These are phyloP conservation scores for Engystomops pustulosus DNA, from an alignment of 2,113 vertebrate species.

Conservation along the genomic window DNA sequence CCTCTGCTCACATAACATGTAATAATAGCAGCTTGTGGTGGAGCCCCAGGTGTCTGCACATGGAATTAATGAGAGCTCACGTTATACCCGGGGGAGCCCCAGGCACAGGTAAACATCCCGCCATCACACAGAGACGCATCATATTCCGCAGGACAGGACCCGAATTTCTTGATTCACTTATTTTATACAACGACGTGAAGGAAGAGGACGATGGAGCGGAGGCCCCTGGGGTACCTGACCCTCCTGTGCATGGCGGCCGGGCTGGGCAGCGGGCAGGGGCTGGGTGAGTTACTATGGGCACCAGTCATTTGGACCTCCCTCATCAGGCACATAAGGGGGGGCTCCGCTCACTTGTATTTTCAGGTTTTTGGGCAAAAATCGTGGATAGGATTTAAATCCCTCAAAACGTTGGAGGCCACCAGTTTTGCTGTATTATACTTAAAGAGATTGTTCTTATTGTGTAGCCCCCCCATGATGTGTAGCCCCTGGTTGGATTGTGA, in stretches of 20 bases:
- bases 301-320: background rate
- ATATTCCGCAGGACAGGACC: background rate
- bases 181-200: background rate
- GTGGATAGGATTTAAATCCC: background rate
- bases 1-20: too few relatives aligned
- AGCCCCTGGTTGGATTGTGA: too few relatives aligned
- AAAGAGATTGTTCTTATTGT: background rate
- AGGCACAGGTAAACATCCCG: too few relatives aligned
- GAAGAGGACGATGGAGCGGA: background rate
- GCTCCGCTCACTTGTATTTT: background rate
- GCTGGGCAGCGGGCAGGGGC: background rate
- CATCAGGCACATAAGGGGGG: background rate
- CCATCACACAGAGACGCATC: too few relatives aligned
- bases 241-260: background rate
- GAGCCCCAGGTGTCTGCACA: too few relatives aligned
- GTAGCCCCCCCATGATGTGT: background rate
- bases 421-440: background rate
- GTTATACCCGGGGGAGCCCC: too few relatives aligned
- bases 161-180: too few relatives aligned
- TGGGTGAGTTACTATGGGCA: slow-evolving; percentile 10
- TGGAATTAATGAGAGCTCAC: too few relatives aligned
- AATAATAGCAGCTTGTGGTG: too few relatives aligned
- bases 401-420: background rate
- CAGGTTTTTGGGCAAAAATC: too few relatives aligned
- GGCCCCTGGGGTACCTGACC: background rate